Evolutionary conservation across 2,888 invertebrate species (phyloP), one percentile per base, ranked within the genome.

Genomic region (Morinoia aosen): DNA sequence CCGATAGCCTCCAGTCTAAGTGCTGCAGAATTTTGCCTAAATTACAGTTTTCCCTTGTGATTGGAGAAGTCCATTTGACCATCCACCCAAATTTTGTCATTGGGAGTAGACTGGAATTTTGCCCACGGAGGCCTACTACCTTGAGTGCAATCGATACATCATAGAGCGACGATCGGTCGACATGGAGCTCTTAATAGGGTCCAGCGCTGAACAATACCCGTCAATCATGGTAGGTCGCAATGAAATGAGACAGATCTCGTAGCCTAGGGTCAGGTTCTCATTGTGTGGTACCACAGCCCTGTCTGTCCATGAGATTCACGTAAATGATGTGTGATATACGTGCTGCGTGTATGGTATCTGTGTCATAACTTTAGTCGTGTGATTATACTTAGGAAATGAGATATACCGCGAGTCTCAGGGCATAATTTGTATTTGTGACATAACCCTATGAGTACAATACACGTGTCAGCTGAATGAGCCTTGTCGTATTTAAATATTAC

Each of bases 41-140:
- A 76, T 76, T 76, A 76, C 76, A 33, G 76, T 76, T 76, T 76
- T 76, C 76, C 76, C 76, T 25, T 76, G 19, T 76, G 76, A 76
- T 76, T 76, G 76, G 25, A 16, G 25, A 76, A 76, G 25, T 76
- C 8, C 76, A 76, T 25, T 76, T 76, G 76, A 76, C 76, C 25
- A 76, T 76, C 76, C 76, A 76, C 76, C 33, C 14, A 76, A 76
- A 76, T 76, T 76, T 76, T 76, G 76, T 76, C 76, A 76, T 76
- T 33, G 33, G 33, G 25, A 76, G 76, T 76, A 76, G 76, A 33
- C 25, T 76, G 76, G 33, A 76, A 76, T 76, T 76, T 76, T 76
- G 25, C 33, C 76, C 76, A 76, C 76, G 25, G 76, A 76, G 25
- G 19, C 76, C 76, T 76, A 76, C 76, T 76, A 76, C 76, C 25